Conservation (phyloP, 2,888 invertebrate species). For the Chloroclysta siterata region DNA sequence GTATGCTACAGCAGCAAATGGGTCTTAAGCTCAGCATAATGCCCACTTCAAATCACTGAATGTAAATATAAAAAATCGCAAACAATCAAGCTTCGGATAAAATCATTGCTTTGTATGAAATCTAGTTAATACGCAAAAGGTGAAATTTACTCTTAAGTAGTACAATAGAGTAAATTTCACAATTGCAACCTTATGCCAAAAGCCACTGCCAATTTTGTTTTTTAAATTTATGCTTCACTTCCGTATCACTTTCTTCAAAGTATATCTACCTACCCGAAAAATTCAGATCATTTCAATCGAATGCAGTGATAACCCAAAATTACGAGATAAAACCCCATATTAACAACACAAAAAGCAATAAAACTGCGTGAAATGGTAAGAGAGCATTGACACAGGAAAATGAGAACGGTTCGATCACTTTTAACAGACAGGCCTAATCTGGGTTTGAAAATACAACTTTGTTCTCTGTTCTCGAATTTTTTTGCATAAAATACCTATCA, state of each 20-base stretch:
- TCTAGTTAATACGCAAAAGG: too few species aligned
- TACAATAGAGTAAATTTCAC: too few species aligned
- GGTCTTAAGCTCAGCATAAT: too few species aligned
- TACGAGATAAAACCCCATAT: slow-evolving; percentile 75
- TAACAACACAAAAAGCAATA: slow-evolving; percentile 80
- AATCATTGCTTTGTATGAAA: too few species aligned
- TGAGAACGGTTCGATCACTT: slow-evolving; percentile 7
- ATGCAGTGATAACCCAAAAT: slow-evolving; percentile 79
- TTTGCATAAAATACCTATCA: too few species aligned
- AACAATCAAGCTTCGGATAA: too few species aligned
- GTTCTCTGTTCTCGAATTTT: too few species aligned
- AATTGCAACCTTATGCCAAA: background rate
- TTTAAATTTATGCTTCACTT: slow-evolving; percentile 46
- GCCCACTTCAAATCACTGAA: too few species aligned
- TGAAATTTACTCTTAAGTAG: too few species aligned
- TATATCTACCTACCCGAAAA: slow-evolving; percentile 49
- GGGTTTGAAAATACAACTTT: too few species aligned
- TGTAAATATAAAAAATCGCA: too few species aligned
- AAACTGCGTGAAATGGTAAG: slow-evolving; percentile 82
- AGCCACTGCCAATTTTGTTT: background rate
- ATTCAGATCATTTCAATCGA: slow-evolving; percentile 77
- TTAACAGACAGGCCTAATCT: background rate
- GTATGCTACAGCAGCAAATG: too few species aligned
- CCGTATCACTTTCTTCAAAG: slow-evolving; percentile 45
- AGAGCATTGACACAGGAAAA: slow-evolving; percentile 57